A percentile compares a stretch with the other conserved stretches of the same genome.
Conservation (phyloP, 2,888 invertebrate genomes). For the Isoperla grammatica region DNA sequence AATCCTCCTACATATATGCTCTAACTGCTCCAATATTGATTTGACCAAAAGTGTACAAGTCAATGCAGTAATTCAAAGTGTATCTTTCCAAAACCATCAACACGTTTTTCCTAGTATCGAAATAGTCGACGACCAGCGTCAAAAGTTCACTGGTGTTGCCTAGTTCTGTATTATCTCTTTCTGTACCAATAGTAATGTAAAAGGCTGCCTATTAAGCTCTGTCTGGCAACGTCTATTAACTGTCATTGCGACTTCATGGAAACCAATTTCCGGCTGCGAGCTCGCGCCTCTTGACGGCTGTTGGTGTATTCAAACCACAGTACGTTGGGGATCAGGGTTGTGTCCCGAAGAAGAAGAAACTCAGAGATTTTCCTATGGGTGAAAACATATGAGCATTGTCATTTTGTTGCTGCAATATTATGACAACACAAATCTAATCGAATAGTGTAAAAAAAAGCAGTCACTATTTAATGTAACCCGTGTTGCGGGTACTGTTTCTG, state of each 20-base stretch:
- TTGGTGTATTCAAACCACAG: conserved; percentile 92
- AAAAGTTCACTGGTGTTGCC: background rate
- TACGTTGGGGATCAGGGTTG: conserved; percentile 85
- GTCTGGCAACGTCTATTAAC: conserved; percentile 46
- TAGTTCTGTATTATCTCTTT: conserved; percentile 27
- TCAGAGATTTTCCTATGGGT: conserved; percentile 74
- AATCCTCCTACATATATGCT: too few species aligned
- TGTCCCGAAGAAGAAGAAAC: conserved; percentile 78
- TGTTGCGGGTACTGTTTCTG: too few species aligned
- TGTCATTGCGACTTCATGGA: conserved; percentile 81
- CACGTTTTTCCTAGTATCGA: too few species aligned
- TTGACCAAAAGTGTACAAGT: too few species aligned
- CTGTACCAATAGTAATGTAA: conserved; percentile 30
- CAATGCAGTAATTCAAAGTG: too few species aligned
- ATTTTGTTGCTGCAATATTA: background rate
- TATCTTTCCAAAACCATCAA: too few species aligned
- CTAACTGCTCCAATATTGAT: too few species aligned
- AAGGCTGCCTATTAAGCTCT: conserved; percentile 25
- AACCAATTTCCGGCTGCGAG: conserved; percentile 71
- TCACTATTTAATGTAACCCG: too few species aligned
- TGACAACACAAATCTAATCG: background rate
- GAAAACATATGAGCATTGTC: background rate
- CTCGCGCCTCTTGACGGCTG: conserved; percentile 74
- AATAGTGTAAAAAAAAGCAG: too few species aligned
- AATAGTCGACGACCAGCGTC: too few species aligned